Percentiles rank a stretch among this genome's conserved stretches.
Conservation (phyloP, 2,888 invertebrate genomes). For the Endomychus coccineus region DNA sequence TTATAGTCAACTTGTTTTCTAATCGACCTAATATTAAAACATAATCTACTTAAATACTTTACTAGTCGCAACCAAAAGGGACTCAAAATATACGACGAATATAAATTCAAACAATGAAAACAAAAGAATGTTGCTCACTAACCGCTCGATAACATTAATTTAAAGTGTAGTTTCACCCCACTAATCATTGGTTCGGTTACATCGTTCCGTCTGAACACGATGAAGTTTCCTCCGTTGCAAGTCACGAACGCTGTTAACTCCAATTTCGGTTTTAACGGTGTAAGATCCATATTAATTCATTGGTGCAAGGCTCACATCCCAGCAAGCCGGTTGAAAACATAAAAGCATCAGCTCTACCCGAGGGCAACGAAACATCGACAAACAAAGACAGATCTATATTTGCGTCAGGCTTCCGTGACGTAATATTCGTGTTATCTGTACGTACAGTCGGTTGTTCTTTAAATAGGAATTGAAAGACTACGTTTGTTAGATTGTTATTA, state of each 20-base stretch:
- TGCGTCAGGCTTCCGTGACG: not conserved
- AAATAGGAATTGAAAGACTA: no score
- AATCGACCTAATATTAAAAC: no score
- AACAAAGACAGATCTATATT: not conserved
- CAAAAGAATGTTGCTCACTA: constrained; percentile 10
- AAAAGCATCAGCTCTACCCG: constrained; percentile 31
- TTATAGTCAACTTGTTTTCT: no score
- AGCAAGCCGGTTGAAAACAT: constrained; percentile 32
- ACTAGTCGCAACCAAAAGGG: no score
- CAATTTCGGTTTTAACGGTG: constrained; percentile 31
- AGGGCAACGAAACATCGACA: constrained; percentile 23
- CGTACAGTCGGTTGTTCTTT: no score
- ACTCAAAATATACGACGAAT: not conserved
- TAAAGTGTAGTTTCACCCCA: constrained; percentile 28
- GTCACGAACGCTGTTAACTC: not conserved
- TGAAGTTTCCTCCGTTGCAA: not conserved
- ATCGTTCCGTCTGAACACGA: constrained; percentile 17
- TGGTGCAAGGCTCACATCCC: constrained; percentile 31
- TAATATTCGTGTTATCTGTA: not conserved
- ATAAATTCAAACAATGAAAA: not conserved
- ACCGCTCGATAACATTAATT: constrained; percentile 27
- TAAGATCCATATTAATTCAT: constrained; percentile 34
- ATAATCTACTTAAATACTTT: no score
- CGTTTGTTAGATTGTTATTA: no score
- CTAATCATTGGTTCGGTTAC: constrained; percentile 33